Percentiles rank a stretch among this genome's conserved stretches.
Evolutionary conservation across 2,797 vertebrate genomes (phyloP).

Genomic region (Myotis vivesi): DNA sequence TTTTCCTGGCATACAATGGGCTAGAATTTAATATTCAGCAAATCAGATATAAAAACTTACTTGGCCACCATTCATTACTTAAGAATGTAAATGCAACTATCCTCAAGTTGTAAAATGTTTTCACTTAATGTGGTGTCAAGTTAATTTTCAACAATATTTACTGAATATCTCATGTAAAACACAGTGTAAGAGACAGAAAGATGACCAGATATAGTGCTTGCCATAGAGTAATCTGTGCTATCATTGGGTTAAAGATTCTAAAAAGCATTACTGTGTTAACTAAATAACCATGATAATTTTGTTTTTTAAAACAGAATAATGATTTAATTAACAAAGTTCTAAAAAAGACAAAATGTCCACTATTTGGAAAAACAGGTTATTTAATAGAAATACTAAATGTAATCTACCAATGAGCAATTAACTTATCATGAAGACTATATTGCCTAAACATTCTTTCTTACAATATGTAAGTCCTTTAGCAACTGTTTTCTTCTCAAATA

Average conservation of each 20-base stretch:
- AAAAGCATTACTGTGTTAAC: conserved; percentile 23
- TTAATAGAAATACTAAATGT: conserved; percentile 47
- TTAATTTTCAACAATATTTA: conserved; percentile 31
- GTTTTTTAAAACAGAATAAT: neutral
- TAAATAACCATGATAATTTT: neutral
- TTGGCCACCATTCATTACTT: neutral
- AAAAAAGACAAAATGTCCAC: neutral
- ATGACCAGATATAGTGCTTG: neutral
- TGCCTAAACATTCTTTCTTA: neutral
- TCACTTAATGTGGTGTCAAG: neutral
- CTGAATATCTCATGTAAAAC: neutral
- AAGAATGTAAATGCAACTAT: neutral
- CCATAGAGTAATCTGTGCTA: neutral
- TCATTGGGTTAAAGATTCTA: neutral
- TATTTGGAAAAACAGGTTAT: neutral
- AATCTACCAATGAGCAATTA: neutral
- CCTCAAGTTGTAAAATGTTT: conserved; percentile 36
- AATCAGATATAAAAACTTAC: neutral
- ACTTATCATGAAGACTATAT: neutral
- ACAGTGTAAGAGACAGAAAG: neutral
- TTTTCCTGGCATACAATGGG: neutral
- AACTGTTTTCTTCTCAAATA: neutral
- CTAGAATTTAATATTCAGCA: conserved; percentile 27
- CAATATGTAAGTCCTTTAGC: neutral
- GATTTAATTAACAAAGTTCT: neutral